Evolutionary conservation across 2,888 invertebrate species (phyloP).

Genomic region (Protonemura montana): DNA sequence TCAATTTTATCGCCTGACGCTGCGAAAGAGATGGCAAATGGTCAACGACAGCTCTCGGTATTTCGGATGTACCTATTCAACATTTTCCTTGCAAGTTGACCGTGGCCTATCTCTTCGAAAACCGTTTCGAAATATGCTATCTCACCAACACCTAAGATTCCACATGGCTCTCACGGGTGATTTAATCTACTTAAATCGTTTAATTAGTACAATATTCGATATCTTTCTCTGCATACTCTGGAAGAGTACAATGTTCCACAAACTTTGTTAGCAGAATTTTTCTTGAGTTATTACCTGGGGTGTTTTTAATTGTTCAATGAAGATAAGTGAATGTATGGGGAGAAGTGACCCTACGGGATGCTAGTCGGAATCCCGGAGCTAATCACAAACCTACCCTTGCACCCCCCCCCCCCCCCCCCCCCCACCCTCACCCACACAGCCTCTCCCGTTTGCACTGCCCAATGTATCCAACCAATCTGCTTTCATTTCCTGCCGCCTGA

Average conservation of each 20-base stretch:
- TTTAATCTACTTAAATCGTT: no score
- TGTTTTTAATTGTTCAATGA: constrained; percentile 43
- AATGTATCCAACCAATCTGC: constrained; percentile 28
- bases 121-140: no score
- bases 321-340: constrained; percentile 44
- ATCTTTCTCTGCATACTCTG: background rate
- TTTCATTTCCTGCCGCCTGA: constrained; percentile 44
- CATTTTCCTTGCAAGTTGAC: no score
- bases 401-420: background rate
- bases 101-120: no score
- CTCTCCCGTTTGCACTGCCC: background rate
- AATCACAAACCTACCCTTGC: constrained; percentile 40
- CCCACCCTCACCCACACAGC: background rate
- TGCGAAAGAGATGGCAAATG: background rate
- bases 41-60: no score
- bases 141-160: no score
- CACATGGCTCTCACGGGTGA: no score
- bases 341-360: constrained; percentile 13
- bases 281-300: constrained; percentile 29
- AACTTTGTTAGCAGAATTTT: constrained; percentile 18
- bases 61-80: no score
- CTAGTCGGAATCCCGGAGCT: constrained; percentile 40
- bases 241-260: background rate
- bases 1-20: background rate
- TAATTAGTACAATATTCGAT: background rate